Evolutionary conservation across 1,140 invertebrate species (phyloP).

Genomic region (Plectus sambesii): DNA sequence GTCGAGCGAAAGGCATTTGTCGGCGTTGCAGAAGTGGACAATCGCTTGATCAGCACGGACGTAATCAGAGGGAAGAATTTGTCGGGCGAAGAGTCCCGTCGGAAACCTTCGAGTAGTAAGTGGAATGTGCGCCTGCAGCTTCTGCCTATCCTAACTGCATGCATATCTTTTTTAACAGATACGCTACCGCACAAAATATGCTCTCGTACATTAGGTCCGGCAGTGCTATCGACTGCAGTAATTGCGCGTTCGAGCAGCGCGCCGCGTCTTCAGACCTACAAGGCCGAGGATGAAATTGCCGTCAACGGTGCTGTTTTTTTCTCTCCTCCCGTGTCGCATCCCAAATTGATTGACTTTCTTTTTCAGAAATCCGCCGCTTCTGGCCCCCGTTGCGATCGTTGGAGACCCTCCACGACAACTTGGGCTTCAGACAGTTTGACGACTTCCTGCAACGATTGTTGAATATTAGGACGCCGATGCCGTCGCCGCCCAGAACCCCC

Average conservation of each 20-base stretch:
- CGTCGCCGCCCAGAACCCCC: constrained; percentile 40
- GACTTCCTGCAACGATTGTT: constrained; percentile 34
- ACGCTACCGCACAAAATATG: no score
- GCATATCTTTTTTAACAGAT: no score
- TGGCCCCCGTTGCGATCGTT: constrained; percentile 42
- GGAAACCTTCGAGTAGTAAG: no score
- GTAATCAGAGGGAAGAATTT: constrained; percentile 38
- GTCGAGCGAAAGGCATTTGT: no score
- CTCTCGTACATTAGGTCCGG: constrained; percentile 21
- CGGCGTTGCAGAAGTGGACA: constrained; percentile 33
- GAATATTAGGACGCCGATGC: constrained; percentile 33
- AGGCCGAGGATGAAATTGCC: constrained; percentile 36
- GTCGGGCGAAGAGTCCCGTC: no score
- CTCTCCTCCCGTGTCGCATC: no score
- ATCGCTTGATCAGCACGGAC: constrained; percentile 40
- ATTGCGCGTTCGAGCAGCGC: constrained; percentile 41
- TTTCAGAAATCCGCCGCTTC: constrained; percentile 39
- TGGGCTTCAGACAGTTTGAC: constrained; percentile 35
- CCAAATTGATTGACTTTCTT: no score
- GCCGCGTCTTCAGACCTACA: constrained; percentile 41
- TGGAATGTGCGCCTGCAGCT: no score
- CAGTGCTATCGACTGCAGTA: constrained; percentile 40
- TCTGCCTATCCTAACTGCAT: no score
- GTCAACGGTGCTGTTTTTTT: constrained; percentile 32
- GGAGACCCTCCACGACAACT: constrained; percentile 41